These are phyloP conservation scores for Argyrosomus regius DNA, from an alignment of 2,797 vertebrate species.

Conservation along the genomic window DNA sequence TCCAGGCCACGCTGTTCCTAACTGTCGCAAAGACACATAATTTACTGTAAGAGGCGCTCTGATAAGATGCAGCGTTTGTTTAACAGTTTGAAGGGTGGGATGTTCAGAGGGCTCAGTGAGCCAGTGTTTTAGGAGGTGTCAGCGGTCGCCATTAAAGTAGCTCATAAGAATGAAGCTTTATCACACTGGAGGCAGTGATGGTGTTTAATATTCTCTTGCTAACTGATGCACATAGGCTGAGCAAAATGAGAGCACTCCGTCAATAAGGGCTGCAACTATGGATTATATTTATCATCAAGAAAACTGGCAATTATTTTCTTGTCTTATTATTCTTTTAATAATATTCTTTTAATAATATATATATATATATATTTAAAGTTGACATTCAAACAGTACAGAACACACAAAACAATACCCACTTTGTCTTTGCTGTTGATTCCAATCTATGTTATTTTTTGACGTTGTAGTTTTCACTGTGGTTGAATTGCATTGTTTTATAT, in stretches of 20 bases:
- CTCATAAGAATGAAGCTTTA: conserved; percentile 22
- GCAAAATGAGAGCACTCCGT: conserved; percentile 1
- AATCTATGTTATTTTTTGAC: background rate
- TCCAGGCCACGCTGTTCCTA: conserved; percentile 41
- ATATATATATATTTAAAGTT: no score
- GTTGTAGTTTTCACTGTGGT: conserved; percentile 24
- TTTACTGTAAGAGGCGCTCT: conserved; percentile 37
- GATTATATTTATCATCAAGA: background rate
- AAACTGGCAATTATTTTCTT: background rate
- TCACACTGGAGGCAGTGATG: background rate
- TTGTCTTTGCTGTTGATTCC: conserved; percentile 6
- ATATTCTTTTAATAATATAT: no score
- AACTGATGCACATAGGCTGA: background rate
- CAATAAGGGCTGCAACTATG: background rate
- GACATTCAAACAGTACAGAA: background rate
- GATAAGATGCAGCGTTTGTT: conserved; percentile 55
- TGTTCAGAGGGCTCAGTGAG: conserved; percentile 37
- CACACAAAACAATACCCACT: background rate
- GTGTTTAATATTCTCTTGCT: conserved; percentile 9
- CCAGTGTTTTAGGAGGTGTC: conserved; percentile 41
- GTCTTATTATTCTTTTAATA: no score
- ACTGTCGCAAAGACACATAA: conserved; percentile 51
- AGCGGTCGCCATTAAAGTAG: conserved; percentile 8
- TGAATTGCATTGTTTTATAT: conserved; percentile 31
- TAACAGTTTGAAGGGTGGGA: conserved; percentile 49